Conservation (phyloP, 2,797 vertebrate species). For the Rhynchonycteris naso region DNA sequence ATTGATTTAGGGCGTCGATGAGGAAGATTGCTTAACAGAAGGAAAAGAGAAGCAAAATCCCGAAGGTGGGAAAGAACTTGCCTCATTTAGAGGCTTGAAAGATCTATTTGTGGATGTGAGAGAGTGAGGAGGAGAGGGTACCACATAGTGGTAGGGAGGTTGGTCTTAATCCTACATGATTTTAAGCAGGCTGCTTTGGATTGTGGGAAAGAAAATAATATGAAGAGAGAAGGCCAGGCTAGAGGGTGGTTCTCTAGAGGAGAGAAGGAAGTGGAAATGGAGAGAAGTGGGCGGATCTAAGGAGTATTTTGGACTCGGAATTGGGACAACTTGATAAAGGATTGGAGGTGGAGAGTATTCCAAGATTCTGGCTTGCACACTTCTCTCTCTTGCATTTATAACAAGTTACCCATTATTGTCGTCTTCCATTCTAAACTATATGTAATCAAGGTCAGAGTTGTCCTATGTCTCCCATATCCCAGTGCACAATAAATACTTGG, state of each 20-base stretch:
- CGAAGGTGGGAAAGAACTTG: not conserved
- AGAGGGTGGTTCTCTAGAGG: not conserved
- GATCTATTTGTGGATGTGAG: not conserved
- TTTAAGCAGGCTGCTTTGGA: not conserved
- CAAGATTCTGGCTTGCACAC: not conserved
- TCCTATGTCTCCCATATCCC: fast-evolving
- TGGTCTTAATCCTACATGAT: not conserved
- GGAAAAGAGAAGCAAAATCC: not conserved
- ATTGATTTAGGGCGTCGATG: not conserved
- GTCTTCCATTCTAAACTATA: not conserved
- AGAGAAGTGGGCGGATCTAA: not conserved
- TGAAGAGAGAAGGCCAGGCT: not conserved
- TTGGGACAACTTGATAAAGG: not conserved
- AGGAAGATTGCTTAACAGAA: not conserved
- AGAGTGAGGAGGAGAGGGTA: not conserved
- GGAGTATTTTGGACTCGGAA: not conserved
- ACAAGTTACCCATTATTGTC: not conserved
- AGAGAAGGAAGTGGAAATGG: not conserved
- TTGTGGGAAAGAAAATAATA: not conserved
- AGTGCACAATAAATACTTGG: no score
- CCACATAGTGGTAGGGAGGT: not conserved
- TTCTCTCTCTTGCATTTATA: not conserved
- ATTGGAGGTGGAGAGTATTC: not conserved
- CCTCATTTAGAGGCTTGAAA: not conserved
- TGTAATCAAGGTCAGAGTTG: not conserved